Evolutionary conservation across 2,888 invertebrate species (phyloP).

Genomic region (Argynnis bischoffii): DNA sequence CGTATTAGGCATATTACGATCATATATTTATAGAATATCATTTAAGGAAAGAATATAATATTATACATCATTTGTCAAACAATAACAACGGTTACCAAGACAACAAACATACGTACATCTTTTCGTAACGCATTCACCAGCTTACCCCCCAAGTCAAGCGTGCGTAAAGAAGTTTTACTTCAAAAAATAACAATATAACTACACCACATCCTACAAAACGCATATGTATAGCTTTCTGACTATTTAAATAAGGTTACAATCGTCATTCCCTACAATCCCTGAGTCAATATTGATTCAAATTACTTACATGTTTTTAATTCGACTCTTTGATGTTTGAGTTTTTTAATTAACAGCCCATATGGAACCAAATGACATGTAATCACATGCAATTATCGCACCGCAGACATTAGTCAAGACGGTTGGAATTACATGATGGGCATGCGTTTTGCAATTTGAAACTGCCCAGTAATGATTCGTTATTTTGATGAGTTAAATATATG

Average conservation of each 20-base stretch:
- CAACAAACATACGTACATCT: too few relatives aligned
- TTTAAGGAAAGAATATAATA: too few relatives aligned
- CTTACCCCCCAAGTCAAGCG: too few relatives aligned
- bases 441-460: conserved; percentile 13
- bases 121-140: too few relatives aligned
- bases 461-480: not conserved
- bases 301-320: conserved; percentile 34
- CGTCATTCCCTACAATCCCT: conserved; percentile 4
- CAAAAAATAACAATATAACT: too few relatives aligned
- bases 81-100: too few relatives aligned
- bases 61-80: too few relatives aligned
- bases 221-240: not conserved
- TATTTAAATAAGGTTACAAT: conserved; percentile 9
- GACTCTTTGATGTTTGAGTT: conserved; percentile 31
- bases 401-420: conserved; percentile 7
- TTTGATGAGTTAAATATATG: too few relatives aligned
- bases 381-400: conserved; percentile 22
- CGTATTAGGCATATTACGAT: too few relatives aligned
- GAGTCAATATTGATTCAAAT: conserved; percentile 34
- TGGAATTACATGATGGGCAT: not conserved
- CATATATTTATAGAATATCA: too few relatives aligned
- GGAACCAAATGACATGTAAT: conserved; percentile 31
- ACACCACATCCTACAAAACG: too few relatives aligned
- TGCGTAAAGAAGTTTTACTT: too few relatives aligned
- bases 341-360: conserved; percentile 34